phyloP scores from a whole-genome alignment of 37 sponge, comb jelly and placozoan species.

The Theonella swinhoei region DNA sequence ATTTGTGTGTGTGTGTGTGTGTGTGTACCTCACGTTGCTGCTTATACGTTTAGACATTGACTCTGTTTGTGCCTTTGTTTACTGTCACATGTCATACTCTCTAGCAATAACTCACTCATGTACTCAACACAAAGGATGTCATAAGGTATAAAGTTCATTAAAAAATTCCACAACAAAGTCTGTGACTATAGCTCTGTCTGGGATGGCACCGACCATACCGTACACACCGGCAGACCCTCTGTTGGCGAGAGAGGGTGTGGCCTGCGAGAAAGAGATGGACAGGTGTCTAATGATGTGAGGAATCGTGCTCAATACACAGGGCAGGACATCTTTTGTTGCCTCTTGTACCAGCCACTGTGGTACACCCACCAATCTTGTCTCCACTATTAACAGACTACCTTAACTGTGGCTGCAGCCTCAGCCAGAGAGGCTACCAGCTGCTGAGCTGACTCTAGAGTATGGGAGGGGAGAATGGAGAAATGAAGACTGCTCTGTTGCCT shows the following conservation, averaged over 20 bases:
- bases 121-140: too few relatives aligned
- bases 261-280: constrained; percentile 24
- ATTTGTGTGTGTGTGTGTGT: too few relatives aligned
- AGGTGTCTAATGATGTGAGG: background rate
- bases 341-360: too few relatives aligned
- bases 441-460: constrained; percentile 43
- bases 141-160: constrained; percentile 56
- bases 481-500: constrained; percentile 58
- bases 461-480: constrained; percentile 79
- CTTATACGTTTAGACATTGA: too few relatives aligned
- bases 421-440: constrained; percentile 54
- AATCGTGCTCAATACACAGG: too few relatives aligned
- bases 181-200: constrained; percentile 69
- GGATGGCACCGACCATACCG: constrained; percentile 86
- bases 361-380: too few relatives aligned
- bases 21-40: too few relatives aligned
- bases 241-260: constrained; percentile 46
- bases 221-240: constrained; percentile 85
- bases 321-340: background rate
- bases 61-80: too few relatives aligned
- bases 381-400: constrained; percentile 34
- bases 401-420: constrained; percentile 52
- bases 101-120: too few relatives aligned
- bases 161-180: constrained; percentile 81
- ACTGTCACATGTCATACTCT: too few relatives aligned